phyloP scores from a whole-genome alignment of 1,140 invertebrate genomes.

The Aricia agestis region DNA sequence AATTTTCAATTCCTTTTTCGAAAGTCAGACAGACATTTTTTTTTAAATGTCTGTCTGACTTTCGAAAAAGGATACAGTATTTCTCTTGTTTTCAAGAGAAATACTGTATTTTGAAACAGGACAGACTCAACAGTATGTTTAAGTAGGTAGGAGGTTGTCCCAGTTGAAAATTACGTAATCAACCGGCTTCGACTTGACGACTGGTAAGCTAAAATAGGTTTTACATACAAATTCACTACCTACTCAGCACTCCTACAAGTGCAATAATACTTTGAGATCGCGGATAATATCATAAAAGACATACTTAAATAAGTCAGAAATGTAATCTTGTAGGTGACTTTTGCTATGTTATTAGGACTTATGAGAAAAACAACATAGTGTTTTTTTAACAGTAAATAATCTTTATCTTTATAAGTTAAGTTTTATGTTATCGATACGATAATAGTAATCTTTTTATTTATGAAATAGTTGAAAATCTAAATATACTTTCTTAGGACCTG shows the following conservation, averaged over 20 bases:
- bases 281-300: background rate
- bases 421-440: no score
- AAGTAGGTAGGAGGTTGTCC: conserved; percentile 6
- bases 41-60: no score
- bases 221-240: conserved; percentile 8
- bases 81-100: no score
- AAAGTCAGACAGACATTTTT: background rate
- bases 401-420: no score
- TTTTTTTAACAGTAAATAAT: no score
- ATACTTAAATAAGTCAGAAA: background rate
- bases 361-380: background rate
- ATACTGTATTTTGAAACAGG: background rate
- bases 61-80: no score
- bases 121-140: background rate
- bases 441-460: no score
- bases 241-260: conserved; percentile 8
- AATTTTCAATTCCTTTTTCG: background rate
- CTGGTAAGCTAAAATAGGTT: conserved; percentile 14
- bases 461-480: no score
- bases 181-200: background rate
- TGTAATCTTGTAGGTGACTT: background rate
- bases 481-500: no score
- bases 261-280: background rate
- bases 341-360: background rate
- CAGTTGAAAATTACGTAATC: conserved; percentile 1